Conservation (phyloP, 2,888 invertebrate genomes). For the Phasia obesa region DNA sequence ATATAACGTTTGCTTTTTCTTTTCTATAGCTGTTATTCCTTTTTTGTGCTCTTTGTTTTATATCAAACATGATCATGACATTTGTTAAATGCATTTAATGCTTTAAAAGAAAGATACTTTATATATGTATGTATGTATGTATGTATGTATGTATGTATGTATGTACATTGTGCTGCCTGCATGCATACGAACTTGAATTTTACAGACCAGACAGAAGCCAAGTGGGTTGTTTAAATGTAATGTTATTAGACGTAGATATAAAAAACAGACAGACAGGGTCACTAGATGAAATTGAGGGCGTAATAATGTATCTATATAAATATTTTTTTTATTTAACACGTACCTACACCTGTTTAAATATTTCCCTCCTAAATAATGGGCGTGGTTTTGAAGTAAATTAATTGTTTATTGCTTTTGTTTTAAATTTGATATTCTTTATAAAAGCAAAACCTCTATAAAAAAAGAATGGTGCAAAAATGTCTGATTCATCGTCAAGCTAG, state of each 20-base stretch:
- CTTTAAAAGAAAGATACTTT: conserved; percentile 39
- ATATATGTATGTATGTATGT: too few relatives aligned
- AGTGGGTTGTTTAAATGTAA: conserved; percentile 37
- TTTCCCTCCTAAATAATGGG: conserved; percentile 18
- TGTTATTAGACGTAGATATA: background rate
- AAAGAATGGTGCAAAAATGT: conserved; percentile 17
- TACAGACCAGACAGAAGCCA: conserved; percentile 45
- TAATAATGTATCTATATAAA: conserved; percentile 9
- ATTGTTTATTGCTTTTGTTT: background rate
- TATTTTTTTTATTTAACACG: conserved; percentile 3
- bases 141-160: too few relatives aligned
- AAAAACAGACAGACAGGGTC: conserved; percentile 38
- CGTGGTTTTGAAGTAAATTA: conserved; percentile 42
- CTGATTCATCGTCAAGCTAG: conserved; percentile 39
- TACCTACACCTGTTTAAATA: conserved; percentile 52
- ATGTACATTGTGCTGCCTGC: too few relatives aligned
- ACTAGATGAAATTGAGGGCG: conserved; percentile 29
- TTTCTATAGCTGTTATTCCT: conserved; percentile 16
- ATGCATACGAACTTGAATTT: conserved; percentile 40
- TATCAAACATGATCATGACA: conserved; percentile 55
- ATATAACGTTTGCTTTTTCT: conserved; percentile 37
- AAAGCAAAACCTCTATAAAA: background rate
- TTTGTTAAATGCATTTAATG: conserved; percentile 55
- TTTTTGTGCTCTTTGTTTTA: conserved; percentile 17
- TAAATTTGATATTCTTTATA: conserved; percentile 49